Evolutionary conservation across 2,113 vertebrate species (phyloP), one percentile per base, ranked within the genome.

Genomic region (Pseudolaguvia tuberculata): DNA sequence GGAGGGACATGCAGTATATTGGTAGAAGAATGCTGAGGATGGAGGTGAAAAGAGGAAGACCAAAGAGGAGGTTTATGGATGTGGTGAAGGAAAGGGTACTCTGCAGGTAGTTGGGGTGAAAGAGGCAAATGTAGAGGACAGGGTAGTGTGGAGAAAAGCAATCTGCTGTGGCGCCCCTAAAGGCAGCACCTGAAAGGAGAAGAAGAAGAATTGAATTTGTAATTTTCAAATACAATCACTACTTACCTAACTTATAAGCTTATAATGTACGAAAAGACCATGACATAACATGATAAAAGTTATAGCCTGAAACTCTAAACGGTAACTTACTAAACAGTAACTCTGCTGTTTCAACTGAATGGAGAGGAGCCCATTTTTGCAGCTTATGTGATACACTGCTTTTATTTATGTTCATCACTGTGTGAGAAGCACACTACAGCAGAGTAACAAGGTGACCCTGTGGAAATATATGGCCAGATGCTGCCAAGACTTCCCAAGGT

Each of bases 371-470:
- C 50, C 12, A 17, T 23, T 70, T 70, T 45, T 63, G 55, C 51
- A 14, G 45, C 66, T 68, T 70, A 45, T 52, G 50, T 65, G 65
- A 65, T 66, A 42, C 63, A 13, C 58, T 50, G 65, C 42, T 68
- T 77, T 66, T 70, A 75, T 72, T 73, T 67, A 70, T 73, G 76
- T 80, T 80, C 65, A 80, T 76, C 73, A 77, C 70, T 68, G 72
- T 77, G 76, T 78, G 74, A 56, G 63, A 72, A 82, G 61, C 73
- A 69, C 52, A 29, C 70, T 73, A 53, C 73, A 27, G 25, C 20
- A 73, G 71, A 62, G 65, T 63, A 58, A 70, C 82, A 85, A 83
- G 84, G 82, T 85, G 84, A 83, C 84, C 82, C 72, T 29, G 52
- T 69, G 48, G 53, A 76, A 79, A 82, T 81, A 80, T 81, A 81